Evolutionary conservation across 2,888 invertebrate species (phyloP).

Genomic region (Chydorus sphaericus): DNA sequence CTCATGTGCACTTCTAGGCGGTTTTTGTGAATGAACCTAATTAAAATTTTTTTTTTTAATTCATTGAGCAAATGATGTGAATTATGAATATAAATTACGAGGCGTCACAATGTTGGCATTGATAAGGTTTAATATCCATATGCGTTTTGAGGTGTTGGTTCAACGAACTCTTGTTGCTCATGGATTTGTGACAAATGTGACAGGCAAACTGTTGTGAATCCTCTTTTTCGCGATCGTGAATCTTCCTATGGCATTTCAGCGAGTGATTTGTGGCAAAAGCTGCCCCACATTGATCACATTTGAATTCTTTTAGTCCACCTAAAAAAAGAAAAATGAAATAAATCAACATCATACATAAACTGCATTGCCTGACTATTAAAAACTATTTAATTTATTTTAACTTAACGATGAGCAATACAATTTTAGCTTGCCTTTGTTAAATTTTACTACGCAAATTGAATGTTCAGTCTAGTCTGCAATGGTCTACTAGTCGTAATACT

Average conservation of each 20-base stretch:
- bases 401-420: too few relatives aligned
- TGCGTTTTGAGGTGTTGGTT: conserved; percentile 13
- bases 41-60: not conserved
- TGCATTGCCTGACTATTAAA: too few relatives aligned
- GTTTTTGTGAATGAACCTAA: conserved; percentile 10
- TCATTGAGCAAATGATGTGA: not conserved
- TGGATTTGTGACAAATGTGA: conserved; percentile 9
- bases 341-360: too few relatives aligned
- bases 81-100: not conserved
- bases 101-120: conserved; percentile 10
- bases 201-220: conserved; percentile 17
- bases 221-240: conserved; percentile 17
- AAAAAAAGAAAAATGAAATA: too few relatives aligned
- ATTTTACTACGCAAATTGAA: too few relatives aligned
- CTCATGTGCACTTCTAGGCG: conserved; percentile 18
- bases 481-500: too few relatives aligned
- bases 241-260: conserved; percentile 20
- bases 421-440: too few relatives aligned
- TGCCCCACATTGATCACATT: conserved; percentile 18
- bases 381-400: too few relatives aligned
- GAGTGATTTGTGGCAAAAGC: conserved; percentile 20
- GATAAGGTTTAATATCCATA: conserved; percentile 10
- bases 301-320: conserved; percentile 8
- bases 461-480: too few relatives aligned
- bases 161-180: conserved; percentile 10